Conservation (phyloP, 1,140 invertebrate species). For the Bombus consobrinus region DNA sequence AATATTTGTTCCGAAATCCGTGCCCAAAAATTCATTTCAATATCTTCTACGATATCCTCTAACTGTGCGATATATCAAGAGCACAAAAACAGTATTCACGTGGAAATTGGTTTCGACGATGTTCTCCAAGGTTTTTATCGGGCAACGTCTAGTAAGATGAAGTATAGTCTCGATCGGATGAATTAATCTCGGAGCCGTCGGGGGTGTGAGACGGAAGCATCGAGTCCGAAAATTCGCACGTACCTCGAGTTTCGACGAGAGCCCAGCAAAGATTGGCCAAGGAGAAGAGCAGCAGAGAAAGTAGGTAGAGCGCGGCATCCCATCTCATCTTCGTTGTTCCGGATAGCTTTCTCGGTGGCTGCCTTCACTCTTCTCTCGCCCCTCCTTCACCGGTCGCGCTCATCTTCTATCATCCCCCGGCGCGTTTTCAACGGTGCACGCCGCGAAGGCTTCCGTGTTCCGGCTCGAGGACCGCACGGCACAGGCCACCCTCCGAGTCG, state of each 20-base stretch:
- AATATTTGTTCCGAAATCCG: neutral
- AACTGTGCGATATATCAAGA: neutral
- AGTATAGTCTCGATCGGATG: neutral
- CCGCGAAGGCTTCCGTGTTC: constrained; percentile 22
- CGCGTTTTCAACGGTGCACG: constrained; percentile 35
- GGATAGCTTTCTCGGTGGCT: constrained; percentile 33
- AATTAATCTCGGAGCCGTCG: constrained; percentile 5
- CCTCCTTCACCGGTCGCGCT: constrained; percentile 50
- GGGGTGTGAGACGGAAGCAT: neutral
- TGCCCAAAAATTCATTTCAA: neutral
- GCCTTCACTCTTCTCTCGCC: constrained; percentile 46
- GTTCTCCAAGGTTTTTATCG: neutral
- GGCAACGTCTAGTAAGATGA: neutral
- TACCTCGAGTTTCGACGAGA: constrained; percentile 73
- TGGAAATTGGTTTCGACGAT: constrained; percentile 6
- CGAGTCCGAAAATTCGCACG: constrained; percentile 13
- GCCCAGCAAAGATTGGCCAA: constrained; percentile 70
- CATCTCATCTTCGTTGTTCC: constrained; percentile 75
- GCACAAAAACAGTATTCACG: neutral
- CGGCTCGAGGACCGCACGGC: constrained; percentile 9
- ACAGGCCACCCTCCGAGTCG: constrained; percentile 12
- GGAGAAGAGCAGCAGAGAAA: constrained; percentile 67
- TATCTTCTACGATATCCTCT: neutral
- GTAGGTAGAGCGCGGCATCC: constrained; percentile 69
- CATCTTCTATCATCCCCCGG: constrained; percentile 47